Conservation (phyloP, 92 coral and sea anemone genomes). For the Zoanthus sansibaricus region DNA sequence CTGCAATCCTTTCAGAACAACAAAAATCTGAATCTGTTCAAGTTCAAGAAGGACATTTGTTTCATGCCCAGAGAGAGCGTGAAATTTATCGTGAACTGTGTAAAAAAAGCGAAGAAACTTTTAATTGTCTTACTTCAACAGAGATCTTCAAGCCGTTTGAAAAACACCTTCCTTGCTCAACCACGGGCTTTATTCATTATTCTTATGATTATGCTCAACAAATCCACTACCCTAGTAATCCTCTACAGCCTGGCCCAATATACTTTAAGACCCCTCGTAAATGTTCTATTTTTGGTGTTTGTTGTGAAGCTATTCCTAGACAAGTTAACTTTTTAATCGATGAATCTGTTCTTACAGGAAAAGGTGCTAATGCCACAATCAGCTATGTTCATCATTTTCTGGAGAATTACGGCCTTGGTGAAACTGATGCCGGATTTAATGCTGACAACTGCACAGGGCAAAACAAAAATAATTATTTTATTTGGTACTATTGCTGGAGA, state of each 20-base stretch:
- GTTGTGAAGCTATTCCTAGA: constrained; percentile 34
- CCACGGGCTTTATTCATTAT: constrained; percentile 44
- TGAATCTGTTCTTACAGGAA: constrained; percentile 36
- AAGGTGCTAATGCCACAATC: constrained; percentile 54
- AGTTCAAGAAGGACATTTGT: too few species aligned
- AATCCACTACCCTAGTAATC: constrained; percentile 59
- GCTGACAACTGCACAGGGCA: constrained; percentile 50
- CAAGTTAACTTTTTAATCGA: constrained; percentile 45
- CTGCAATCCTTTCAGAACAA: too few species aligned
- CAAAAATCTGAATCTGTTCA: too few species aligned
- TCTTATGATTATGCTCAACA: constrained; percentile 71
- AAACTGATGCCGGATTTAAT: constrained; percentile 22
- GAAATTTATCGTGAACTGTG: constrained; percentile 12
- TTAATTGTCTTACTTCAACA: background rate
- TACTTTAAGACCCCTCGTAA: constrained; percentile 52
- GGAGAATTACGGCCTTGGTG: constrained; percentile 45
- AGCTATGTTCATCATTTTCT: constrained; percentile 34
- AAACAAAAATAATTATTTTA: constrained; percentile 35
- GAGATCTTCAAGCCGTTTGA: background rate
- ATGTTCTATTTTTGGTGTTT: constrained; percentile 44
- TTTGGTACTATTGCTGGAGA: constrained; percentile 47
- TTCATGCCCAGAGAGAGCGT: background rate
- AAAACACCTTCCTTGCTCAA: constrained; percentile 54
- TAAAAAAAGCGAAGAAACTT: background rate
- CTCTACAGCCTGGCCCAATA: constrained; percentile 67